Evolutionary conservation across 2,888 invertebrate species (phyloP), one percentile per base, ranked within the genome.

Genomic region (Quadroppia sp.): DNA sequence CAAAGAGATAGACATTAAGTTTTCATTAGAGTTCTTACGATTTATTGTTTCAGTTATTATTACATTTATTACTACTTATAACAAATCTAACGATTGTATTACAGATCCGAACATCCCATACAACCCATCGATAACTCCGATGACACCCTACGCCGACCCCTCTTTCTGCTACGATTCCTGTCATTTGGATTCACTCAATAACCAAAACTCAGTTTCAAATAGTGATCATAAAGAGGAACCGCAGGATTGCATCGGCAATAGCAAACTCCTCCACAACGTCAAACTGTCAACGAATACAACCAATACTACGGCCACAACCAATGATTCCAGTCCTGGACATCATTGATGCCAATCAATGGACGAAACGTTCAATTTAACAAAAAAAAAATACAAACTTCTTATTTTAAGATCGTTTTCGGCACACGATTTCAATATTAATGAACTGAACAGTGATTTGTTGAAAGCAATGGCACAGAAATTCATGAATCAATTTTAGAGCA

Each of bases 31-130:
- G n/a, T n/a, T n/a, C n/a, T n/a, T n/a, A n/a, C n/a, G n/a, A n/a
- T n/a, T n/a, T n/a, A n/a, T n/a, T n/a, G n/a, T n/a, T n/a, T n/a
- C n/a, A n/a, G n/a, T n/a, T n/a, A n/a, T n/a, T n/a, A n/a, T n/a
- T n/a, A n/a, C n/a, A n/a, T n/a, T n/a, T n/a, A n/a, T n/a, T n/a
- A n/a, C n/a, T n/a, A n/a, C n/a, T n/a, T n/a, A n/a, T n/a, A n/a
- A n/a, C n/a, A n/a, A n/a, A n/a, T n/a, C n/a, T n/a, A n/a, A n/a
- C n/a, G n/a, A 70, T 70, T 1, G 36, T 30, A 20, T 56, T 25
- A 6, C 20, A 76, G 76, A 76, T 72, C 75, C 75, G 45, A 71
- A 75, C 15, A 75, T 76, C 15, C 75, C 76, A 15, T 71, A 50
- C 32, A 71, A 71, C 23, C 48, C 45, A 30, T 42, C 50, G n/a